phyloP scores from a whole-genome alignment of 2,888 invertebrate genomes.

The Axea sp. region DNA sequence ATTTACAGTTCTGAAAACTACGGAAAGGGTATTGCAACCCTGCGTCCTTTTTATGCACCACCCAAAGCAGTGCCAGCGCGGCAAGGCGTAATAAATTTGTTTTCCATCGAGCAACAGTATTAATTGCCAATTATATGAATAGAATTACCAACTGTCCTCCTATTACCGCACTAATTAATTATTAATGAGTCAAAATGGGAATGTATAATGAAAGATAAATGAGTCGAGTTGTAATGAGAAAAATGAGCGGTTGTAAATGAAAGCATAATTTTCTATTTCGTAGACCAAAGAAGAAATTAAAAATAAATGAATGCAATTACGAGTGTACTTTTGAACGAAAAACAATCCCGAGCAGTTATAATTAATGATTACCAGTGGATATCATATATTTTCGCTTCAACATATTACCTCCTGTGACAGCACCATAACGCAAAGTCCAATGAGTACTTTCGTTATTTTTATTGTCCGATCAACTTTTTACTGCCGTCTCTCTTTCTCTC shows the following conservation, averaged over 20 bases:
- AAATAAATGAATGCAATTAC: constrained; percentile 39
- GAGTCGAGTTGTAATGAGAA: constrained; percentile 51
- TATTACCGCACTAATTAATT: constrained; percentile 54
- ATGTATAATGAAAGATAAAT: constrained; percentile 55
- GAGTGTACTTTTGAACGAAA: constrained; percentile 21
- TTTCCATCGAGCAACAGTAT: constrained; percentile 49
- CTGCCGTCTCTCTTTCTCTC: too few species aligned
- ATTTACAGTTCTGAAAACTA: too few species aligned
- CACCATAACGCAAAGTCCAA: too few species aligned
- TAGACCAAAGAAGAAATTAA: constrained; percentile 31
- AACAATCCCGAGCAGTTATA: constrained; percentile 16
- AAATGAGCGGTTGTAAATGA: constrained; percentile 40
- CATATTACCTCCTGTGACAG: not conserved
- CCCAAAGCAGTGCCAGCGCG: constrained; percentile 26
- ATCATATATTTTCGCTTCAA: constrained; percentile 4
- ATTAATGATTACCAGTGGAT: constrained; percentile 13
- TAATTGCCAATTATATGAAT: constrained; percentile 59
- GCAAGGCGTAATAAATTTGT: constrained; percentile 53
- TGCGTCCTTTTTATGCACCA: constrained; percentile 21
- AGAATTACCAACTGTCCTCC: constrained; percentile 48
- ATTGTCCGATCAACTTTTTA: too few species aligned
- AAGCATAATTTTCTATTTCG: constrained; percentile 49
- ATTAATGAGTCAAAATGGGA: constrained; percentile 55
- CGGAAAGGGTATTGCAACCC: too few species aligned
- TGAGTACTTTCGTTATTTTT: not conserved